Evolutionary conservation across 2,797 vertebrate genomes (phyloP), one percentile per base, ranked within the genome.

Genomic region (Pseudocheirus occidentalis): DNA sequence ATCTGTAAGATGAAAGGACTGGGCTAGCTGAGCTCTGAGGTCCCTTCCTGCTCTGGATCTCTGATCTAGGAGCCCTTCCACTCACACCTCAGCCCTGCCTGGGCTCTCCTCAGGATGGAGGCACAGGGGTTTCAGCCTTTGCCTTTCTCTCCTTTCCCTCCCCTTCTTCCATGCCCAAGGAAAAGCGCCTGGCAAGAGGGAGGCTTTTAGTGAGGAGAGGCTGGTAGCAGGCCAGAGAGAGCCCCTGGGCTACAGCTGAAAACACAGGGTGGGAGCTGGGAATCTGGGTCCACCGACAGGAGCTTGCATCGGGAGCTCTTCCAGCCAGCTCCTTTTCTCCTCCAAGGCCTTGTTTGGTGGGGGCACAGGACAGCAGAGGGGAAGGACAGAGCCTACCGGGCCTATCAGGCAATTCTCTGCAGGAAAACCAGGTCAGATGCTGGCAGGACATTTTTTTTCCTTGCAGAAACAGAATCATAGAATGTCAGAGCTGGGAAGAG

Each of bases 341-440:
- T 50, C 40, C 73, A 46, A 50, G 40, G 40, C 40, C 73, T 50
- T 27, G 40, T 50, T 4, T 10, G 73, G 73, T 50, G 73, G 73
- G 40, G 73, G 73, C 40, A 87, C 40, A 87, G 40, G 40, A 87
- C 40, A 27, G 40, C 40, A 87, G 40, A 87, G 40, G 73, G 66
- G 40, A 87, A 87, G 73, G 40, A 87, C 40, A 27, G 40, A 87
- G 73, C 73, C 34, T 46, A 40, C 40, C 21, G 9, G 40, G 40
- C 73, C 40, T 87, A 50, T 87, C 73, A 87, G 73, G 40, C 46
- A 87, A 87, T 40, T 87, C 31, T 66, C 59, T 16, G 2, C 24
- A 87, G 34, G 21, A 87, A 87, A 87, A 87, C 73, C 73, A 87
- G 73, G 73, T 87, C 73, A 87, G 73, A 87, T 87, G 73, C 73